Evolutionary conservation across 92 coral and sea anemone genomes (phyloP), one percentile per base, ranked within the genome.

Genomic region (Paragorgia papillata): DNA sequence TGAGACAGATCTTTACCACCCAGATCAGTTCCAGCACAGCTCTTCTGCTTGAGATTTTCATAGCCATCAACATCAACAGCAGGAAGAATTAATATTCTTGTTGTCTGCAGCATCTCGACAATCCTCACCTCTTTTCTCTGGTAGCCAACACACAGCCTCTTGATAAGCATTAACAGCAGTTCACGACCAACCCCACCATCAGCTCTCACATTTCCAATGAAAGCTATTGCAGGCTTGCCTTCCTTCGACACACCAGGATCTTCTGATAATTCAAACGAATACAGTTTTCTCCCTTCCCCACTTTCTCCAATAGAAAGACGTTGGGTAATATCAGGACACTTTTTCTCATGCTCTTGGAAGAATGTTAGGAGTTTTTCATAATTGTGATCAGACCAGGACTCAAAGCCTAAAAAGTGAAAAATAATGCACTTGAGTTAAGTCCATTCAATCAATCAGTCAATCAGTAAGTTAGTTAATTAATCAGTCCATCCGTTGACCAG

Each of bases 41-140:
- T 86, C 37, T 90, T 91, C 60, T 84, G 86, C 22, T 15, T 9
- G 35, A 87, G 82, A 34, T 80, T 88, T 51, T 91, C 97, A 73
- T 80, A 86, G 29, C 92, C 83, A 74, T 94, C 98, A 57, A 94
- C 86, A 83, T 94, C 98, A 56, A 94, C 87, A 35, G 90, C 84
- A 13, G 98, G 98, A 19, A 94, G 55, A 63, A 94, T 74, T 33
- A 91, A 89, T n/a, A 94, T 67, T 17, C 85, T 78, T 81, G 95
- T 89, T 20, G 82, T 68, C 49, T 82, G 75, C 51, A 94, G 76
- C 35, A 94, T 80, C 43, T 63, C 74, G 17, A 79, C 81, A 22
- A 91, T 71, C 25, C 92, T 73, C 18, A 75, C 68, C 7, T 84
- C 91, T 48, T 78, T 91, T 15, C 76, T 33, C 57, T 79, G 61